Evolutionary conservation across 1,140 invertebrate species (phyloP), one percentile per base, ranked within the genome.

Genomic region (Mamestra configurata): DNA sequence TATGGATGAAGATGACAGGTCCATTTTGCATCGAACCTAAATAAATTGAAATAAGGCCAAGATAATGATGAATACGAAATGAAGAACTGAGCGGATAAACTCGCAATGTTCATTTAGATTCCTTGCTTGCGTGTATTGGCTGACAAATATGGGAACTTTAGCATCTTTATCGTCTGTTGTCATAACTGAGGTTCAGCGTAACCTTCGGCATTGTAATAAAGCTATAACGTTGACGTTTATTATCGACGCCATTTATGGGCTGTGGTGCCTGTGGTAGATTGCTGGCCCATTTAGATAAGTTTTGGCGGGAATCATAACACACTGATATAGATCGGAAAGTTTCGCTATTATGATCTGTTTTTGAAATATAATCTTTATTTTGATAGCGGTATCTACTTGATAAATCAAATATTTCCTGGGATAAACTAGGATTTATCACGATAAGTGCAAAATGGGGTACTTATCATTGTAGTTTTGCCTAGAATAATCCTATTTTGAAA

Each of bases 401-500:
- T n/a, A n/a, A n/a, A n/a, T n/a, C n/a, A n/a, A n/a, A n/a, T n/a
- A n/a, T n/a, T n/a, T n/a, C n/a, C n/a, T n/a, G n/a, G n/a, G n/a
- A n/a, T n/a, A n/a, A n/a, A n/a, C n/a, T n/a, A n/a, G n/a, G 53
- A 55, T 57, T 57, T 57, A 27, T 57, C 22, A 57, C 22, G 4
- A 57, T 57, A 27, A 13, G n/a, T 49, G 15, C 15, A 43, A 13
- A 11, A 43, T 11, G 11, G 8, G 11, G 40, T 10, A 11, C 11
- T 11, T 0, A 10, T 10, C 10, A 5, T n/a, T n/a, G n/a, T n/a
- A n/a, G n/a, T n/a, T n/a, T n/a, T n/a, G n/a, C n/a, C n/a, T n/a
- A n/a, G n/a, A n/a, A n/a, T n/a, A n/a, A n/a, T n/a, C n/a, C n/a
- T n/a, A n/a, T n/a, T n/a, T n/a, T n/a, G n/a, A n/a, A n/a, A n/a